Base-by-base conservation (phyloP, 2,113 vertebrate genomes). In the Anser cygnoides region DNA sequence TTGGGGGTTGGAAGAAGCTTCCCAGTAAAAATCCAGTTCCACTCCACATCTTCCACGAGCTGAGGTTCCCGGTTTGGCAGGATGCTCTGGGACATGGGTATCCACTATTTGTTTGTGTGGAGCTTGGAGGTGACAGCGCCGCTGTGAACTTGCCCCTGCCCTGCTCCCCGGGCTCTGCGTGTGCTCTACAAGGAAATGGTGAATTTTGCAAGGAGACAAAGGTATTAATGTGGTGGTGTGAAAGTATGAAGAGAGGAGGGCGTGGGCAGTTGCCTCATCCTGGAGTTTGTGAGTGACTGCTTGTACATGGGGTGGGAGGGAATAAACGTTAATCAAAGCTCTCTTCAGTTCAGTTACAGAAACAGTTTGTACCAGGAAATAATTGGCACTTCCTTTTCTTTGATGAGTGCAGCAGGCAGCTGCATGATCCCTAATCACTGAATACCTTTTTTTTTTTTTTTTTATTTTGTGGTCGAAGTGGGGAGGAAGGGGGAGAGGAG, bases 161-260 rank as follows among this genome's bases (percentile, higher is more conserved):
- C 71, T 76, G 90, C 92, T 54, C 50, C 88, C 71, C 52, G 6
- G 19, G 76, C 81, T 73, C 77, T 90, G 75, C 46, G 90, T 71
- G 93, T 35, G 1, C 59, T 65, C 39, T 87, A 13, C 23, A 25
- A 74, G 85, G 90, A 84, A 92, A 87, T 15, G 81, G 93, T 43
- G 63, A 62, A 6, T 93, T 79, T 41, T 14, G 13, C 82, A 73
- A 77, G 72, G 61, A 33, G 78, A 70, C 71, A 80, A 80, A 78
- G 88, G 57, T n/a, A 2, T 10, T 76, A 75, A 88, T 52, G 83
- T 79, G 49, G 12, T 78, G 65, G 85, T 78, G 96, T 87, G 96
- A 82, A 96, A 83, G 92, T 93, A 73, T 46, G 50, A 94, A 39
- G n/a, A 39, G 59, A 33, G 3, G 76, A 92, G 75, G 93, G 95